A percentile compares a stretch with the other conserved stretches of the same genome.
These are phyloP conservation scores for Dastarcus helophoroides DNA, from an alignment of 2,888 invertebrate genomes.

Conservation along the genomic window DNA sequence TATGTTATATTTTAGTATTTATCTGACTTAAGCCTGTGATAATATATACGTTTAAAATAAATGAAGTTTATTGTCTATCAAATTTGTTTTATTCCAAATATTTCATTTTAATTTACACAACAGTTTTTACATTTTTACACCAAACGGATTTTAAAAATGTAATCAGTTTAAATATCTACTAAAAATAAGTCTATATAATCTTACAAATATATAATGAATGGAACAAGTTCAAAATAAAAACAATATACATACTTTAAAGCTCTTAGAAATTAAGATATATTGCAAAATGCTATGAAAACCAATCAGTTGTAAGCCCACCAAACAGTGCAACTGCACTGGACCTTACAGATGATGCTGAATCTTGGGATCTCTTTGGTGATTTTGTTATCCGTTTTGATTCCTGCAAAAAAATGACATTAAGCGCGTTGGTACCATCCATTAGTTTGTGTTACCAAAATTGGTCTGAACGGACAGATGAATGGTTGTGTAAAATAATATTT, in stretches of 20 bases:
- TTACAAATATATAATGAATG: conserved; percentile 7
- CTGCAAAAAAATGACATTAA: too few species aligned
- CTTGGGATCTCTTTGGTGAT: conserved; percentile 28
- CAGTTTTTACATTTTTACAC: too few species aligned
- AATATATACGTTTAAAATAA: conserved; percentile 27
- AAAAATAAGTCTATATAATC: too few species aligned
- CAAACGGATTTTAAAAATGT: too few species aligned
- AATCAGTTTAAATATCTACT: too few species aligned
- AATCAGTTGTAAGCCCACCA: conserved; percentile 71
- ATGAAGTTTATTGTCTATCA: conserved; percentile 13
- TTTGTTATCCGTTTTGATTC: conserved; percentile 14
- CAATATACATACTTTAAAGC: conserved; percentile 3
- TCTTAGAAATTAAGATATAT: conserved; percentile 8
- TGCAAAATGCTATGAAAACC: conserved; percentile 46
- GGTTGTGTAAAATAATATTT: too few species aligned
- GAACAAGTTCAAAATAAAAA: conserved; percentile 3
- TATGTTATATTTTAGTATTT: conserved; percentile 26
- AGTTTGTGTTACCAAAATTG: too few species aligned
- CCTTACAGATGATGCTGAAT: conserved; percentile 46
- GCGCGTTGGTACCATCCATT: too few species aligned
- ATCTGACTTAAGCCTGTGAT: conserved; percentile 34
- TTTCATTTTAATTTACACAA: too few species aligned
- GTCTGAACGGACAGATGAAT: too few species aligned
- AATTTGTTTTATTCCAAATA: conserved; percentile 7
- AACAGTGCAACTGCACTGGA: conserved; percentile 72